phyloP scores from a whole-genome alignment of 2,113 vertebrate species.

The Melanotaenia duboulayi region DNA sequence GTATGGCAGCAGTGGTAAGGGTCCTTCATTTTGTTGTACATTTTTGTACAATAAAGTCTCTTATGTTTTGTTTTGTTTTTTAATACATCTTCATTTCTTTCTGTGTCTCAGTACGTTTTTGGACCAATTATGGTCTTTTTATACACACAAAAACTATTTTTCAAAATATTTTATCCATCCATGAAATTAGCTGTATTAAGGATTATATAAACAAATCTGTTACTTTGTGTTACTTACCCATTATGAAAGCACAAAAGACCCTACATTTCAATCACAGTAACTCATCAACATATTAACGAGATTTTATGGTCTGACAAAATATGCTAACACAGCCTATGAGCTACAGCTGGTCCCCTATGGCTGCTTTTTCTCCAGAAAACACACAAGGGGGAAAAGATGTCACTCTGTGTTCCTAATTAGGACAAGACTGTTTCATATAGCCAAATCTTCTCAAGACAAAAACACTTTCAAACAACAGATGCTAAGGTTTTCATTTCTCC shows the following conservation, averaged over 20 bases:
- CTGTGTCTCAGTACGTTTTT: too few species aligned
- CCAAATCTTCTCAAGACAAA: constrained; percentile 33
- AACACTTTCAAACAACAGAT: constrained; percentile 56
- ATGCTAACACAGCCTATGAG: constrained; percentile 15
- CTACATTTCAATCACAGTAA: background rate
- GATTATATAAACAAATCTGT: background rate
- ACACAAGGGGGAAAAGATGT: constrained; percentile 28
- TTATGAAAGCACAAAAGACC: background rate
- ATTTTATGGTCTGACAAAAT: constrained; percentile 27
- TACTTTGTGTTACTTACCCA: background rate
- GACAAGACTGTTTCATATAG: constrained; percentile 29
- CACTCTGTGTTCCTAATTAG: constrained; percentile 60
- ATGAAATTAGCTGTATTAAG: too few species aligned
- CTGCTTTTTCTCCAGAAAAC: constrained; percentile 19
- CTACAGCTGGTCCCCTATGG: constrained; percentile 20
- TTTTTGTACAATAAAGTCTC: background rate
- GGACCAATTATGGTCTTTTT: too few species aligned
- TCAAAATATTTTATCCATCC: too few species aligned
- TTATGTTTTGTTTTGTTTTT: too few species aligned
- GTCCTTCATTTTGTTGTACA: background rate
- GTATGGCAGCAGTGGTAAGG: background rate
- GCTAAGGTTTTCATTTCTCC: constrained; percentile 47
- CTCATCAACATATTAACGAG: constrained; percentile 6
- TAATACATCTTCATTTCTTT: too few species aligned
- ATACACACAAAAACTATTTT: too few species aligned